Evolutionary conservation across 2,113 vertebrate genomes (phyloP), one percentile per base, ranked within the genome.

Genomic region (Tamias sibiricus): DNA sequence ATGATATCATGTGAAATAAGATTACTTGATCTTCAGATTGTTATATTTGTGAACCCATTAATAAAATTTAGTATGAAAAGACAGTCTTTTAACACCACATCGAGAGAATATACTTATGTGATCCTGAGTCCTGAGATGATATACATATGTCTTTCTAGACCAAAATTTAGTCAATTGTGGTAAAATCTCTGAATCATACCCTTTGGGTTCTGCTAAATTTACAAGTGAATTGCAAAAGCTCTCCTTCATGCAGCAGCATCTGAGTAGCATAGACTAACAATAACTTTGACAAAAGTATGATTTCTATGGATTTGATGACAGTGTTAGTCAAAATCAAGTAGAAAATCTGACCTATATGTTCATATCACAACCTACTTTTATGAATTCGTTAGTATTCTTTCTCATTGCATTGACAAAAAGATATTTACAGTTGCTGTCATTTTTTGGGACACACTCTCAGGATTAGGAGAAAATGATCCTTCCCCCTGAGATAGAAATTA

Each of bases 401-500:
- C 6, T 95, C 83, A 91, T 54, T 72, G 20, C 59, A 87, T 76
- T 91, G n/a, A 9, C 62, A 59, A 83, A 91, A 87, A 93, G 81
- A 81, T 95, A 90, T 81, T 19, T 37, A 11, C 71, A 66, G 62
- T 93, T 82, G 32, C 32, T 91, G 42, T 93, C n/a, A 64, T 57
- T 93, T 87, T 32, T 75, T 69, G 44, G 16, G 52, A 82, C 87
- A 64, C 37, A 71, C 35, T 90, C 74, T 90, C 9, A 82, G 49
- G 52, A 82, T 72, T 71, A 90, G 54, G 40, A 32, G 87, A 52
- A 85, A 72, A 85, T 85, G 47, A 79, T 72, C 47, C 71, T 80
- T 40, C 26, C 57, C 32, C 40, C 49, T 62, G 74, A 96, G 62
- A 87, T 84, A 87, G 94, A 79, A 93, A 91, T 76, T 93, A 32